These are phyloP conservation scores for Electrona antarctica DNA, from an alignment of 2,113 vertebrate genomes.

Conservation along the genomic window DNA sequence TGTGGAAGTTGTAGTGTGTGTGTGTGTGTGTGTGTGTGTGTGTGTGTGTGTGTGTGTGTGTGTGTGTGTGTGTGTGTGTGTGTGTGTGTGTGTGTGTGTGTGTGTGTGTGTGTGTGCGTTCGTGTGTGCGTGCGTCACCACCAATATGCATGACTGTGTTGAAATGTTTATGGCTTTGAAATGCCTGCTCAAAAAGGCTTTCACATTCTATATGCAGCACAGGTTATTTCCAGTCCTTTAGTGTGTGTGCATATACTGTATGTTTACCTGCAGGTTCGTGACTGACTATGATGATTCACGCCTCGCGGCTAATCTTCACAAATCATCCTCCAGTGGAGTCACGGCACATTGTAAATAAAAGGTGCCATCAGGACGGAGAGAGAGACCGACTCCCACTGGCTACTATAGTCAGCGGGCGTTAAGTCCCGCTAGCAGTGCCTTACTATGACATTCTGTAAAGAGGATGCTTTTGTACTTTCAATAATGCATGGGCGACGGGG, in stretches of 20 bases:
- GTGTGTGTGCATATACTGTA: conserved; percentile 44
- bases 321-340: conserved; percentile 57
- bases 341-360: conserved; percentile 61
- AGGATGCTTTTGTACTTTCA: conserved; percentile 73
- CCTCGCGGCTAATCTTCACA: conserved; percentile 63
- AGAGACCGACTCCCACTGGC: conserved; percentile 41
- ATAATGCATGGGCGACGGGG: conserved; percentile 72
- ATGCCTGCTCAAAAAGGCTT: conserved; percentile 44
- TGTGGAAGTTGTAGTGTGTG: conserved; percentile 23
- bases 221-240: conserved; percentile 55
- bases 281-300: conserved; percentile 57
- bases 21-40: conserved; percentile 6
- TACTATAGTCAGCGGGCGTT: conserved; percentile 37
- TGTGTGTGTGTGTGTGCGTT: not conserved
- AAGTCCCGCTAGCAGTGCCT: conserved; percentile 64
- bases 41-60: not conserved
- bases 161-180: conserved; percentile 59
- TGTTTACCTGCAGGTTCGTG: conserved; percentile 50
- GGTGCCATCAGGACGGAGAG: conserved; percentile 46
- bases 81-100: conserved; percentile 8
- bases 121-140: conserved; percentile 14
- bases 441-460: conserved; percentile 77
- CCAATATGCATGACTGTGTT: conserved; percentile 40
- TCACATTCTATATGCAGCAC: conserved; percentile 47
- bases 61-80: conserved; percentile 13